These are phyloP conservation scores for Furcifer pardalis DNA, from an alignment of 2,797 vertebrate species.

Conservation along the genomic window DNA sequence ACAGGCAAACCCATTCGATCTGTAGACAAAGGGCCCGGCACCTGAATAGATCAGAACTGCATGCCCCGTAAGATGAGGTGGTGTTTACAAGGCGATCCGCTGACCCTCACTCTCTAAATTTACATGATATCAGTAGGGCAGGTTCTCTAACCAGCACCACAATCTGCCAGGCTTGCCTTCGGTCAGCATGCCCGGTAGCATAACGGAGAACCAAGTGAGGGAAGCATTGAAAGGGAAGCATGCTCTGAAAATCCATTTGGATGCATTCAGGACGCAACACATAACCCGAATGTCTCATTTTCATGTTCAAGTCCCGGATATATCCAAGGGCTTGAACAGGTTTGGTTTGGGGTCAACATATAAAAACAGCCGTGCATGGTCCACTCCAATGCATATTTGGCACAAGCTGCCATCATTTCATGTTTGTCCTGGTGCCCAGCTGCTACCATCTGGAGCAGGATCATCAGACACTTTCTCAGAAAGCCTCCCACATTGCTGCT, in stretches of 20 bases:
- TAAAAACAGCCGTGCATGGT: slow-evolving; percentile 61
- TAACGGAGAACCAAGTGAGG: slow-evolving; percentile 44
- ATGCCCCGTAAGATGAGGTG: slow-evolving; percentile 69
- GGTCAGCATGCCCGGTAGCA: slow-evolving; percentile 41
- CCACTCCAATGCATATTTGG: slow-evolving; percentile 73
- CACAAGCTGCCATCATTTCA: slow-evolving; percentile 58
- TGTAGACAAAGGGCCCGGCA: slow-evolving; percentile 84
- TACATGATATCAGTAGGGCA: slow-evolving; percentile 68
- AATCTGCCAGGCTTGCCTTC: slow-evolving; percentile 53
- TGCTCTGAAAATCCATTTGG: slow-evolving; percentile 18
- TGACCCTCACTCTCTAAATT: slow-evolving; percentile 64
- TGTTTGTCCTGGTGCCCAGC: slow-evolving; percentile 70
- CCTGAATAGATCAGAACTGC: slow-evolving; percentile 82
- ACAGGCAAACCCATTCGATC: slow-evolving; percentile 80
- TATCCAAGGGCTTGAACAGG: slow-evolving; percentile 64
- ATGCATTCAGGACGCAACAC: slow-evolving; percentile 43
- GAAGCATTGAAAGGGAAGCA: slow-evolving; percentile 33
- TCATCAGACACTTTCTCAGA: slow-evolving; percentile 70
- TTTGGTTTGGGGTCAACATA: slow-evolving; percentile 46
- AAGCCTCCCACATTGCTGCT: slow-evolving; percentile 62
- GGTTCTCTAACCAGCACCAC: slow-evolving; percentile 54
- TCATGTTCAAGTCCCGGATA: slow-evolving; percentile 42
- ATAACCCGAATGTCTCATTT: slow-evolving; percentile 49
- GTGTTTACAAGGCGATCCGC: slow-evolving; percentile 65
- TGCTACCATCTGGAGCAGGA: slow-evolving; percentile 76